Evolutionary conservation across 2,888 invertebrate species (phyloP), one percentile per base, ranked within the genome.

Genomic region (Lamproptera curius): DNA sequence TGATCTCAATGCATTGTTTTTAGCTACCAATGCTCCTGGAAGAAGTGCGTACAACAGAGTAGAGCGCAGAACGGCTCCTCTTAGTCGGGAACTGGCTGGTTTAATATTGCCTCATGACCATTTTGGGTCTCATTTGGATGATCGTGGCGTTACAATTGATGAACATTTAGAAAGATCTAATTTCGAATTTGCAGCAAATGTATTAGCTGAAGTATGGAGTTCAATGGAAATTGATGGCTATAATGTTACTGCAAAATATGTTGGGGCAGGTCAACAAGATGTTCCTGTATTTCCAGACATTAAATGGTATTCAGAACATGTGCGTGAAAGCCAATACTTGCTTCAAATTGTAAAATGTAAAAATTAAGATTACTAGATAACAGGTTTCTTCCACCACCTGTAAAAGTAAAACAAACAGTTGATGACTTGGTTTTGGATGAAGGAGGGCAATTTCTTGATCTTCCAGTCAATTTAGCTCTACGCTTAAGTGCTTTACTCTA

Each of bases 381-480:
- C n/a, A n/a, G 47, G 38, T 45, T 52, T 46, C 46, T 53, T 52
- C 50, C 53, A 55, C 50, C 53, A 55, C 51, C 50, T 41, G 42
- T 46, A 46, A 49, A 46, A 49, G 49, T 51, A 42, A 45, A 48
- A 52, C 51, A 51, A 50, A 51, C 51, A 52, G 54, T 54, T 53
- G 53, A 50, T 44, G 51, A 56, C 46, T 53, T 56, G 45, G 50
- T 53, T 53, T 50, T 54, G 41, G 53, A 53, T 48, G 51, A 53
- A 41, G 48, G 55, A 55, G 54, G 52, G 55, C 52, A 55, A 50
- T 36, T 51, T 57, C 47, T 53, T 46, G 44, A 53, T 55, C 56
- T 57, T 57, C 54, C 61, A 58, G 53, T 56, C 56, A 59, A 58
- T 56, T 59, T 58, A 58, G 57, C 55, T 58, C 59, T 59, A 50